These are phyloP conservation scores for Linnaemya vulpina DNA, from an alignment of 2,888 invertebrate species.

Conservation along the genomic window DNA sequence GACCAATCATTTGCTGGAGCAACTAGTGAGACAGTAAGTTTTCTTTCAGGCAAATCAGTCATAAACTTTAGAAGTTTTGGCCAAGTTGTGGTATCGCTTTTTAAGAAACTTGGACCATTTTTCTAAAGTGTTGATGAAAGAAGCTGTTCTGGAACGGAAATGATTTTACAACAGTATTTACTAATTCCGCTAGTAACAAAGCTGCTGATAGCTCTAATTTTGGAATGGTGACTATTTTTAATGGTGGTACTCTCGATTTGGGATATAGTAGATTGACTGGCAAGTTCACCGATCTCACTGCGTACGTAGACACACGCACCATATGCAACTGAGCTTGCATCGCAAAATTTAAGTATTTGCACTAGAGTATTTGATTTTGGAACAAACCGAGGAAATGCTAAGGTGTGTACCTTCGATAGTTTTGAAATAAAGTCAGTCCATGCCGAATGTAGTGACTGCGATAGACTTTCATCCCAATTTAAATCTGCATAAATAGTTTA, in stretches of 20 bases:
- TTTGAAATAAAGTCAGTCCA: conserved; percentile 5
- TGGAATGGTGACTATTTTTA: too few relatives aligned
- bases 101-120: conserved; percentile 29
- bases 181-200: too few relatives aligned
- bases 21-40: neutral
- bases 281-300: too few relatives aligned
- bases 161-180: neutral
- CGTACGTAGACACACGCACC: too few relatives aligned
- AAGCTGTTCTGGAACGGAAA: conserved; percentile 29
- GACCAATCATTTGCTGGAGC: conserved; percentile 3
- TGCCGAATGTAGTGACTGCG: neutral
- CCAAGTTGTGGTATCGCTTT: neutral
- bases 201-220: too few relatives aligned
- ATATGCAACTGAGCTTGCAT: neutral
- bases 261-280: too few relatives aligned
- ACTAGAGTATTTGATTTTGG: too few relatives aligned
- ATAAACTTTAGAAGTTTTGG: conserved; percentile 4
- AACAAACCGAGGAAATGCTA: neutral
- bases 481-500: conserved; percentile 54
- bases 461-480: conserved; percentile 50
- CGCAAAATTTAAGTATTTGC: neutral
- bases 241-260: too few relatives aligned
- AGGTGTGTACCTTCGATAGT: too few relatives aligned
- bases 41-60: conserved; percentile 18
- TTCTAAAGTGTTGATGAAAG: conserved; percentile 15